phyloP scores from a whole-genome alignment of 2,113 vertebrate genomes.

The Fregata magnificens region DNA sequence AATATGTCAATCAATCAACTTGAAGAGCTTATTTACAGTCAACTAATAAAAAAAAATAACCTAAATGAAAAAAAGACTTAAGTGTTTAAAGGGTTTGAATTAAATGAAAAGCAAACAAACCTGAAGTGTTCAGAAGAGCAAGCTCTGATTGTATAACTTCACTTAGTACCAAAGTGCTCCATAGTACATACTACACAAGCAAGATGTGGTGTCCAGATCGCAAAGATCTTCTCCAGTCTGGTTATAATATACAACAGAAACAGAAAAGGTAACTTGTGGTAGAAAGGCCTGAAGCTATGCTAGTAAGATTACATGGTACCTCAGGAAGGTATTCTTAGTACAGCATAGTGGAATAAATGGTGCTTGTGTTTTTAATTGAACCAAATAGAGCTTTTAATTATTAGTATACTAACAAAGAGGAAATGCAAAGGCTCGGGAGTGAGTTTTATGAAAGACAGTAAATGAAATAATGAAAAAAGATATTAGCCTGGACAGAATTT shows the following conservation, averaged over 20 bases:
- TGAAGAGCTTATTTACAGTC: too few relatives aligned
- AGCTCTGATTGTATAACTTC: too few relatives aligned
- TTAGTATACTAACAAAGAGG: not conserved
- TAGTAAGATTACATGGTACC: not conserved
- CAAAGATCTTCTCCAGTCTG: not conserved
- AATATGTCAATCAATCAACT: too few relatives aligned
- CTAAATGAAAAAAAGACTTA: too few relatives aligned
- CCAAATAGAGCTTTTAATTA: not conserved
- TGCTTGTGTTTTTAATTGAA: not conserved
- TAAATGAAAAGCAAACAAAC: too few relatives aligned
- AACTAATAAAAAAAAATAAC: too few relatives aligned
- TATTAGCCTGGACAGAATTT: not conserved
- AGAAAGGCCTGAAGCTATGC: not conserved
- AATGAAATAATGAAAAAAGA: not conserved
- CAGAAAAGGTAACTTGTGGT: not conserved
- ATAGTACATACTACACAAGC: too few relatives aligned
- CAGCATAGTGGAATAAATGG: not conserved
- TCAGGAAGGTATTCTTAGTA: not conserved
- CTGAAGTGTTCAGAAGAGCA: too few relatives aligned
- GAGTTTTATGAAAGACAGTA: not conserved
- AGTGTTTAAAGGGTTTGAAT: too few relatives aligned
- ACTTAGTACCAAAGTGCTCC: too few relatives aligned
- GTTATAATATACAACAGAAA: not conserved
- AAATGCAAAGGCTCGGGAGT: not conserved
- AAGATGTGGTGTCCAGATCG: not conserved